phyloP scores from a whole-genome alignment of 2,113 vertebrate species.

The Microtus oregoni region DNA sequence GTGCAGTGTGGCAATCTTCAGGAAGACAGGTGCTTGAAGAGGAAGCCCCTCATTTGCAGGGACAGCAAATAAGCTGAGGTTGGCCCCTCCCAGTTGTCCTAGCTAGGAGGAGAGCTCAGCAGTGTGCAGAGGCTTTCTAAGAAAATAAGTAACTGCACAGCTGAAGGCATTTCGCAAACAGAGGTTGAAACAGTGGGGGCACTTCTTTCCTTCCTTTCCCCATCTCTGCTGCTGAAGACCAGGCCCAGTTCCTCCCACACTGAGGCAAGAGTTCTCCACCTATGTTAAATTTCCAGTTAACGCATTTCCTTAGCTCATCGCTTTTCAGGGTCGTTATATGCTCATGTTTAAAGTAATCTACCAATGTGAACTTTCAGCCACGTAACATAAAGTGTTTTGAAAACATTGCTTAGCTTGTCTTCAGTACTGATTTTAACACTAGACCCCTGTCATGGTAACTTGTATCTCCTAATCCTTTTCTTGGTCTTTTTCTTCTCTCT shows the following conservation, averaged over 20 bases:
- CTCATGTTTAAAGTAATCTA: not conserved
- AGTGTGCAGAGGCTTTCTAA: not conserved
- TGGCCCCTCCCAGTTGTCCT: not conserved
- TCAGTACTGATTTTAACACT: constrained; percentile 7
- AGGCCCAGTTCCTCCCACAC: not conserved
- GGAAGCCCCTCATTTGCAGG: not conserved
- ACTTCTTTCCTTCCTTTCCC: not conserved
- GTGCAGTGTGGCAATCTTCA: not conserved
- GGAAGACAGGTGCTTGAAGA: not conserved
- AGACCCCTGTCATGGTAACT: not conserved
- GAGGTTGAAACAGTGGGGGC: not conserved
- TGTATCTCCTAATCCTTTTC: not conserved
- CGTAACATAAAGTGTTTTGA: not conserved
- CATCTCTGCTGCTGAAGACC: not conserved
- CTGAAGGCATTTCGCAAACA: not conserved
- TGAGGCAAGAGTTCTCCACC: not conserved
- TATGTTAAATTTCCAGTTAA: not conserved
- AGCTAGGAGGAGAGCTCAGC: not conserved
- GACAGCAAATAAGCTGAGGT: not conserved
- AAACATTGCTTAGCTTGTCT: constrained; percentile 23
- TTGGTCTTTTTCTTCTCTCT: not conserved
- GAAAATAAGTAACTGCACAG: not conserved
- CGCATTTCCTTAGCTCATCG: not conserved
- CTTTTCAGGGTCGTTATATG: not conserved
- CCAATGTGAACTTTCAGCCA: not conserved